These are phyloP conservation scores for Pristionchus japonicus DNA, from an alignment of 2,888 invertebrate species.

Conservation along the genomic window DNA sequence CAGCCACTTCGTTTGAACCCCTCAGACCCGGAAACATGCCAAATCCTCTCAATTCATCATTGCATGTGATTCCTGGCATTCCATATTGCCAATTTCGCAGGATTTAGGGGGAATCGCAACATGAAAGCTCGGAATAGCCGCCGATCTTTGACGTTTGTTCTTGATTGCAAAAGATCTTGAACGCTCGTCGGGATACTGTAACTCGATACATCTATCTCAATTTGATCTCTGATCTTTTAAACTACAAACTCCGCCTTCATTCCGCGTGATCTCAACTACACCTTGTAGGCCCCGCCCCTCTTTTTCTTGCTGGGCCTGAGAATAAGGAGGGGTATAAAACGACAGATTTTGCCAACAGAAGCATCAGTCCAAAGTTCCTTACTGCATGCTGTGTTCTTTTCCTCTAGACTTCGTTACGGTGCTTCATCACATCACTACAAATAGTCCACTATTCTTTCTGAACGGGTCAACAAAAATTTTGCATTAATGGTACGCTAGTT, in stretches of 20 bases:
- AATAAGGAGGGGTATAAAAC: not conserved
- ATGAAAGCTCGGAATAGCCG: not conserved
- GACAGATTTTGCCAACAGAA: not conserved
- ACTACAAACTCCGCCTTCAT: not conserved
- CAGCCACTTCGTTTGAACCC: not conserved
- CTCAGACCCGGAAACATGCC: not conserved
- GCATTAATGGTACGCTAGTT: too few species aligned
- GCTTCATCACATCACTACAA: too few species aligned
- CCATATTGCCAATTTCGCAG: not conserved
- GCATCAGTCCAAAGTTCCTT: too few species aligned
- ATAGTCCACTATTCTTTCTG: too few species aligned
- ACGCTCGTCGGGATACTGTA: not conserved
- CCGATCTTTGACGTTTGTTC: not conserved
- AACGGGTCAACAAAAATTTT: not conserved
- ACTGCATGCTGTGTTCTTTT: too few species aligned
- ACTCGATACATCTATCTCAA: not conserved
- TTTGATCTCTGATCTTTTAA: not conserved
- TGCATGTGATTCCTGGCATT: not conserved
- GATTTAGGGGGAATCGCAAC: not conserved
- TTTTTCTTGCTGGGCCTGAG: not conserved
- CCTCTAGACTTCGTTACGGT: too few species aligned
- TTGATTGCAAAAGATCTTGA: not conserved
- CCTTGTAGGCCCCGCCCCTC: not conserved
- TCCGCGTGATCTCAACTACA: not conserved
- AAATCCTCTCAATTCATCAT: not conserved